These are phyloP conservation scores for Cyanocitta stelleri DNA, from an alignment of 2,113 vertebrate species.

Conservation along the genomic window DNA sequence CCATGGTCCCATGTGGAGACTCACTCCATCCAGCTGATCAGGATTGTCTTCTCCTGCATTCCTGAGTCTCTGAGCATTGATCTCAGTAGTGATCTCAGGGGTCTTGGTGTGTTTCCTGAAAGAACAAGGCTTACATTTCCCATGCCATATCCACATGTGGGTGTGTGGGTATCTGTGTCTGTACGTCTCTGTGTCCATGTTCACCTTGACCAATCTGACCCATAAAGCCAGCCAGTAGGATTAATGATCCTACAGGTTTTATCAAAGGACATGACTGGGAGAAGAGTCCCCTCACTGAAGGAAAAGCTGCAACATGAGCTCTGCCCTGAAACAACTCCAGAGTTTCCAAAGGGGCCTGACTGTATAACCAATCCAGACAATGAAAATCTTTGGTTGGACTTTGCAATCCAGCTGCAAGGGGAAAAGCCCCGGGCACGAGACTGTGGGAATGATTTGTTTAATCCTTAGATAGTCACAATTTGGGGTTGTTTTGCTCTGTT, in stretches of 20 bases:
- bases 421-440: background rate
- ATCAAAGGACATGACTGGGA: background rate
- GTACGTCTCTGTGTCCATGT: background rate
- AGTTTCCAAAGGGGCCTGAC: background rate
- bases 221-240: background rate
- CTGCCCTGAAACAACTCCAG: background rate
- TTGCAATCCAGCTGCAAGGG: background rate
- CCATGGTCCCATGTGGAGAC: background rate
- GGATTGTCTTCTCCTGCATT: background rate
- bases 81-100: background rate
- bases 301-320: background rate
- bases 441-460: background rate
- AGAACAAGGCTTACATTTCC: background rate
- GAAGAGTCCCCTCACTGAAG: background rate
- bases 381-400: background rate
- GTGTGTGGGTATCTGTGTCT: background rate
- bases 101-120: background rate
- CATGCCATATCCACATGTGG: accelerated
- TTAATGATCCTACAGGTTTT: background rate
- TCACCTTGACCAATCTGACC: background rate
- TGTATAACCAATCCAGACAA: background rate
- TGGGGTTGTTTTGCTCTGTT: background rate
- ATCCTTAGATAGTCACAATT: slow-evolving; percentile 1
- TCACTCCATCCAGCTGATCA: background rate
- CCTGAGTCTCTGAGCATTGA: background rate